phyloP scores from a whole-genome alignment of 1,140 invertebrate species.

The Polyergus mexicanus region DNA sequence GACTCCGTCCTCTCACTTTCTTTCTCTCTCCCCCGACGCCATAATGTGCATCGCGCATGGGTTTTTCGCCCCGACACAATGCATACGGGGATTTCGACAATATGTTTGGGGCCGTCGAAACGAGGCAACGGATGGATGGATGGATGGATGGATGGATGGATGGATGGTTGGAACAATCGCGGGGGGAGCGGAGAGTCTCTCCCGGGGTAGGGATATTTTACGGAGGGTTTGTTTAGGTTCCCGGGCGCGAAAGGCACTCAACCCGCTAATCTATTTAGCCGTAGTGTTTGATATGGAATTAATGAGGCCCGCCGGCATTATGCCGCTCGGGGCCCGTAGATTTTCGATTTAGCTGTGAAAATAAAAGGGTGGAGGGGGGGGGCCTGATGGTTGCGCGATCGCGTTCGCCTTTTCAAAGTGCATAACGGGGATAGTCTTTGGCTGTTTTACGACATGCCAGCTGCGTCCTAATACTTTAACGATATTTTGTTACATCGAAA shows the following conservation, averaged over 20 bases:
- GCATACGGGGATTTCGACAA: slow-evolving; percentile 75
- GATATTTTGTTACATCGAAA: not conserved
- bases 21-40: slow-evolving; percentile 56
- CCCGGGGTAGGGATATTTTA: slow-evolving; percentile 42
- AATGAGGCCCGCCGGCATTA: slow-evolving; percentile 82
- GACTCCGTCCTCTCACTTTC: slow-evolving; percentile 48
- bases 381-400: slow-evolving; percentile 54
- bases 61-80: slow-evolving; percentile 68
- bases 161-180: slow-evolving; percentile 54
- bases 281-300: slow-evolving; percentile 87
- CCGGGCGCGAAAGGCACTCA: slow-evolving; percentile 82
- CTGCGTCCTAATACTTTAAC: slow-evolving; percentile 46
- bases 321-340: slow-evolving; percentile 68
- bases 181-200: slow-evolving; percentile 13
- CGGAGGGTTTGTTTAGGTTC: slow-evolving; percentile 83
- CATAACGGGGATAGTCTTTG: slow-evolving; percentile 16
- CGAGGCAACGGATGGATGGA: slow-evolving; percentile 68
- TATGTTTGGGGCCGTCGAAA: slow-evolving; percentile 78
- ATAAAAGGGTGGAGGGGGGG: slow-evolving; percentile 10
- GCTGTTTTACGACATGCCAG: slow-evolving; percentile 54
- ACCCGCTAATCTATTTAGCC: slow-evolving; percentile 86
- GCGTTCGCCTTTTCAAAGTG: slow-evolving; percentile 60
- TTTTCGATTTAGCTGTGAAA: slow-evolving; percentile 68
- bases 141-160: slow-evolving; percentile 53
- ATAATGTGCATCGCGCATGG: slow-evolving; percentile 67